Conservation (phyloP, 1,140 invertebrate genomes). For the Microplitis mediator region DNA sequence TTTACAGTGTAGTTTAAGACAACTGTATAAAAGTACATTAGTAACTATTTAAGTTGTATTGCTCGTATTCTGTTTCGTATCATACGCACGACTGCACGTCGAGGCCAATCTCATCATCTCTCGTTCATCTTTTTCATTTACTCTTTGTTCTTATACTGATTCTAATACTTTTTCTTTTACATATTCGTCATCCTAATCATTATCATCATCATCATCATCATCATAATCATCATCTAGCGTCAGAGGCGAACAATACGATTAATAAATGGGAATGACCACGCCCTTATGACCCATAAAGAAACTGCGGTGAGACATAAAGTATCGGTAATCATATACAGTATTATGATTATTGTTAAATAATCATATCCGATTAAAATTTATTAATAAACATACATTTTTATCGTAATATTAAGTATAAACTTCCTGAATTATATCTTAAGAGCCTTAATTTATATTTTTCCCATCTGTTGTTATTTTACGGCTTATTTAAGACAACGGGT, state of each 20-base stretch:
- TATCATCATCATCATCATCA: constrained; percentile 13
- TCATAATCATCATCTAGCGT: constrained; percentile 19
- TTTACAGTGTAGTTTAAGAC: too few relatives aligned
- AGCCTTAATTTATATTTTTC: too few relatives aligned
- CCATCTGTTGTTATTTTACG: too few relatives aligned
- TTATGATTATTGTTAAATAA: constrained; percentile 15
- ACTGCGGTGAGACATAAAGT: constrained; percentile 11
- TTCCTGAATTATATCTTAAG: background rate
- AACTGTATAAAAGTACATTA: too few relatives aligned
- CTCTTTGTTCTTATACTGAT: background rate
- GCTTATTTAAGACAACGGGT: too few relatives aligned
- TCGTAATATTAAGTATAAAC: background rate
- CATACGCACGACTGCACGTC: constrained; percentile 17
- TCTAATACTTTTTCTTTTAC: too few relatives aligned
- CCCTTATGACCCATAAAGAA: constrained; percentile 29
- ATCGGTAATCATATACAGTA: constrained; percentile 16
- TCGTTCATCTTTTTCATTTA: background rate
- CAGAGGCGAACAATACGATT: constrained; percentile 27
- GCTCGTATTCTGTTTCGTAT: constrained; percentile 10
- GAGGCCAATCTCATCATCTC: constrained; percentile 20
- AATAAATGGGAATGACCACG: constrained; percentile 24
- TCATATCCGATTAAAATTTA: background rate
- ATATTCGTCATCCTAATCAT: background rate
- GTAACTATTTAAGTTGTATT: too few relatives aligned
- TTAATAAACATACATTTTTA: background rate